phyloP scores from a whole-genome alignment of 2,888 invertebrate species.

The Hermaeophaga mercurialis region DNA sequence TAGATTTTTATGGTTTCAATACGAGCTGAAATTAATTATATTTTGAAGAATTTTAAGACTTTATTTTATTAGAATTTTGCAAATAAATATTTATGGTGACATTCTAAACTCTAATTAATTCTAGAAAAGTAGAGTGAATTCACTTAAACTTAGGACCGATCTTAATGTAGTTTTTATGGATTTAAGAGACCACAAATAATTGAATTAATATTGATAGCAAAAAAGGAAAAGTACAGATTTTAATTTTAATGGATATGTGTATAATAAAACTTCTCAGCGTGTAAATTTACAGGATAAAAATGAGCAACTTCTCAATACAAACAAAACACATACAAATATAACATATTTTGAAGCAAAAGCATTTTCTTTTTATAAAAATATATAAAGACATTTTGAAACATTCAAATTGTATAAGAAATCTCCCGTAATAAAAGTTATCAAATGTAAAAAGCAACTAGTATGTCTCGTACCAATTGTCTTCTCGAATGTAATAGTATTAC shows the following conservation, averaged over 20 bases:
- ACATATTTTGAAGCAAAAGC: conserved; percentile 25
- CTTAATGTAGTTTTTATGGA: no score
- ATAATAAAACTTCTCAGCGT: conserved; percentile 4
- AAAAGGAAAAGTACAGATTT: not conserved
- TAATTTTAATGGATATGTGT: conserved; percentile 14
- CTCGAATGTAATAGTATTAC: conserved; percentile 20
- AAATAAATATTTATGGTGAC: no score
- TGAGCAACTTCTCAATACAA: conserved; percentile 26
- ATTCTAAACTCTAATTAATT: no score
- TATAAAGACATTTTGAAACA: conserved; percentile 25
- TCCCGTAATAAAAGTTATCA: conserved; percentile 23
- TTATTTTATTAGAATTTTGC: no score
- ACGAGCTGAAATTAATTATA: no score
- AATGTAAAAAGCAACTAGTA: conserved; percentile 38
- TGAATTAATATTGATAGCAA: no score
- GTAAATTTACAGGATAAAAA: conserved; percentile 10
- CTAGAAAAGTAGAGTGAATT: conserved; percentile 4
- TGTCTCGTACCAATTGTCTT: conserved; percentile 35
- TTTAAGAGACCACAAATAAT: no score
- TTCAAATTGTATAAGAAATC: conserved; percentile 31
- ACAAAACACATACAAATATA: conserved; percentile 16
- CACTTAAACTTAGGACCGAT: conserved; percentile 5
- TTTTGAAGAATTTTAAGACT: no score
- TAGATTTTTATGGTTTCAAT: no score
- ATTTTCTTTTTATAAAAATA: conserved; percentile 27